phyloP scores from a whole-genome alignment of 2,113 vertebrate genomes.

The Saccopteryx bilineata region DNA sequence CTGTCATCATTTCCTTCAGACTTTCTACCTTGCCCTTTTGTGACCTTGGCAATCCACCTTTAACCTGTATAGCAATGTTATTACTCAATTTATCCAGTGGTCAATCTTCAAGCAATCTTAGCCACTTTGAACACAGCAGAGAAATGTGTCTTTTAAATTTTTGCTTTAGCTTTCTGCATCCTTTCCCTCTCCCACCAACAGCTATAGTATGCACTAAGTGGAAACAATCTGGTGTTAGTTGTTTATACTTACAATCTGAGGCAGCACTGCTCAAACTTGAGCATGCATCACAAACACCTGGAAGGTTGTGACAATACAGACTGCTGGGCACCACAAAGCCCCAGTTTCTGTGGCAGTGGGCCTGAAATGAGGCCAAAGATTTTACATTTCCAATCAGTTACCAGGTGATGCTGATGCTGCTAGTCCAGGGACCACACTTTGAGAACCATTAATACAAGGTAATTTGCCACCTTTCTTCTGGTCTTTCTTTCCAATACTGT shows the following conservation, averaged over 20 bases:
- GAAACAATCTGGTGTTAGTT: background rate
- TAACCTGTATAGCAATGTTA: background rate
- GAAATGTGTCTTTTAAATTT: background rate
- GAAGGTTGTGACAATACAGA: background rate
- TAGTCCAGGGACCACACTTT: background rate
- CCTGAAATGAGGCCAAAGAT: background rate
- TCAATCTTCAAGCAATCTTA: conserved; percentile 34
- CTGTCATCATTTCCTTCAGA: conserved; percentile 45
- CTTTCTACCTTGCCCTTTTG: conserved; percentile 41
- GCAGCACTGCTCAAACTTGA: background rate
- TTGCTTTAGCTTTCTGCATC: background rate
- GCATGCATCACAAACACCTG: background rate
- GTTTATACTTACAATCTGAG: background rate
- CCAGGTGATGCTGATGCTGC: background rate
- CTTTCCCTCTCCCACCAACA: background rate
- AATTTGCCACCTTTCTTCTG: conserved; percentile 14
- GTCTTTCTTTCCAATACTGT: background rate
- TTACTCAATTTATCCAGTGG: background rate
- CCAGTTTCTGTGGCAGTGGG: background rate
- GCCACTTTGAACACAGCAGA: background rate
- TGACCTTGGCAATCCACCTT: conserved; percentile 36
- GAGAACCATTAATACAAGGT: background rate
- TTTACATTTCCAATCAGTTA: background rate
- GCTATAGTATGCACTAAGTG: background rate
- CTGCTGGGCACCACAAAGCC: background rate